Evolutionary conservation across 1,140 invertebrate genomes (phyloP).

Genomic region (Grapholita molesta): DNA sequence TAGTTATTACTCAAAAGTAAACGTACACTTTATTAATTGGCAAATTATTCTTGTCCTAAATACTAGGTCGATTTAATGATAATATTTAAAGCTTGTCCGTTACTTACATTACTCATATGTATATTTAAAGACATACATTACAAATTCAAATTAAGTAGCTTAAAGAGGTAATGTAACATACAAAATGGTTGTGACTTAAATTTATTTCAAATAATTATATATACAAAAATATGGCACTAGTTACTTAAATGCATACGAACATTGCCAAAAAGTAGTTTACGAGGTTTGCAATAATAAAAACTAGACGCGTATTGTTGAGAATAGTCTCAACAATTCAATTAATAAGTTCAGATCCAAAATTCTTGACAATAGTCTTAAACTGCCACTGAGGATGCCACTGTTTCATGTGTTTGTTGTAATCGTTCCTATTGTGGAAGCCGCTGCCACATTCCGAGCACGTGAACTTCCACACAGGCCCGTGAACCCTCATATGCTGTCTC

Average conservation of each 20-base stretch:
- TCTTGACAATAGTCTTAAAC: constrained; percentile 53
- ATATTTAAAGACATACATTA: background rate
- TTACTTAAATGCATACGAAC: background rate
- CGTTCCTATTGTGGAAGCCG: constrained; percentile 70
- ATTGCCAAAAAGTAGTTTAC: background rate
- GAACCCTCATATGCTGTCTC: constrained; percentile 84
- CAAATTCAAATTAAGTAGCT: background rate
- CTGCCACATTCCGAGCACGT: constrained; percentile 76
- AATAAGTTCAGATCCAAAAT: constrained; percentile 37
- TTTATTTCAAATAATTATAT: background rate
- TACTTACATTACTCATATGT: background rate
- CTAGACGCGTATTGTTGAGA: background rate
- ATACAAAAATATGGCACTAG: background rate
- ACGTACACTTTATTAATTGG: too few species aligned
- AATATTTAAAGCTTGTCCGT: background rate
- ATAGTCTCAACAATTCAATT: constrained; percentile 13
- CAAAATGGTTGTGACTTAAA: background rate
- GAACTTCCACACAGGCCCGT: constrained; percentile 77
- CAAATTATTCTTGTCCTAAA: background rate
- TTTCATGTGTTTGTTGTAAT: constrained; percentile 67
- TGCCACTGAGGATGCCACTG: constrained; percentile 70
- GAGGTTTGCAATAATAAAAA: background rate
- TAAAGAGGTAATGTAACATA: background rate
- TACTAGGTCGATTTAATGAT: background rate
- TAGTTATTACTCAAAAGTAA: too few species aligned